Conservation (phyloP, 2,797 vertebrate genomes). For the Bradypus variegatus region DNA sequence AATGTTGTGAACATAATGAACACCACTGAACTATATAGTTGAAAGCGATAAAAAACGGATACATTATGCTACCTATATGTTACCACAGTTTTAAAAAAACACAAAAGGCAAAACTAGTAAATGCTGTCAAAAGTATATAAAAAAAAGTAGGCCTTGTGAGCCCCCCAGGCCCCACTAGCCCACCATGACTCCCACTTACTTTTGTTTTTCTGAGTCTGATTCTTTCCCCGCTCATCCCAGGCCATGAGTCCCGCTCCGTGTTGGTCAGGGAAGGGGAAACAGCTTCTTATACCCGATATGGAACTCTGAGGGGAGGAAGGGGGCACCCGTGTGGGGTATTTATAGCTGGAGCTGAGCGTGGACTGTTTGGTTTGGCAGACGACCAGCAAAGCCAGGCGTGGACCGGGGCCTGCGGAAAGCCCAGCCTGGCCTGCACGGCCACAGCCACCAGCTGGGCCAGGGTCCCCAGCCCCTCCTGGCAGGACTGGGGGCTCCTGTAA, state of each 20-base stretch:
- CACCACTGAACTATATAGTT: too few species aligned
- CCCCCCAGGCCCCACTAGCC: neutral
- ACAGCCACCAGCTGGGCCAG: neutral
- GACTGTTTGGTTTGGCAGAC: conserved; percentile 49
- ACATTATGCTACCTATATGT: too few species aligned
- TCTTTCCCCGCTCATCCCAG: neutral
- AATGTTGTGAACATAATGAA: too few species aligned
- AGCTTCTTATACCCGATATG: neutral
- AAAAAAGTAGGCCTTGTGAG: neutral
- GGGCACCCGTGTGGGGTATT: conserved; percentile 41
- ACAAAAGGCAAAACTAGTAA: too few species aligned
- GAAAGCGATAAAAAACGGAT: too few species aligned
- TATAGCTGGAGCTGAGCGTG: conserved; percentile 40
- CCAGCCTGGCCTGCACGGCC: neutral
- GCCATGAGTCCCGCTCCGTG: neutral
- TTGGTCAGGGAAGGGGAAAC: neutral
- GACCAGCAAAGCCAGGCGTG: conserved; percentile 23
- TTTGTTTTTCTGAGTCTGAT: conserved; percentile 16
- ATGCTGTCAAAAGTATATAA: too few species aligned
- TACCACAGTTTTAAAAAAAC: too few species aligned
- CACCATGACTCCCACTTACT: neutral
- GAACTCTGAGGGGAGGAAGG: neutral
- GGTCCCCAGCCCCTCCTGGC: neutral
- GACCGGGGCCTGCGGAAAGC: conserved; percentile 51
- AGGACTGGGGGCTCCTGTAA: neutral